These are phyloP conservation scores for Dasyurus viverrinus DNA, from an alignment of 2,113 vertebrate genomes.

Conservation along the genomic window DNA sequence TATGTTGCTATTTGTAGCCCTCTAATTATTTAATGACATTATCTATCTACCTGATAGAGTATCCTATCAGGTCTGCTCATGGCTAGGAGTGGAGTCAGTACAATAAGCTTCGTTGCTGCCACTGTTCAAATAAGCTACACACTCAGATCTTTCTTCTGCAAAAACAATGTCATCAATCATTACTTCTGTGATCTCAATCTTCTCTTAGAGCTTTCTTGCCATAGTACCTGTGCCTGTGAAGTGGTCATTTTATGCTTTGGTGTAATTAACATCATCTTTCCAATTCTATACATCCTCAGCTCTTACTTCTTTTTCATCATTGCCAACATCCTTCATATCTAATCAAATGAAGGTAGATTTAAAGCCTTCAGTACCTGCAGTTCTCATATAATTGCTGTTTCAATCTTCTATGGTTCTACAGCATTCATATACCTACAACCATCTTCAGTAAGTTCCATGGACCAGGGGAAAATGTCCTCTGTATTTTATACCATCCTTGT, in stretches of 20 bases:
- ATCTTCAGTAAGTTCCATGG: neutral
- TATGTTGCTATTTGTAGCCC: slow-evolving; percentile 31
- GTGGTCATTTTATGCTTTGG: neutral
- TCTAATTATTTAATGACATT: neutral
- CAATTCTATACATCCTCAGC: neutral
- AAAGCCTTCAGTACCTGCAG: neutral
- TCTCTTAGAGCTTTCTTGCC: slow-evolving; percentile 27
- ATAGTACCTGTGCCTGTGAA: neutral
- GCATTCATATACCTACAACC: neutral
- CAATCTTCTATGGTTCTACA: neutral
- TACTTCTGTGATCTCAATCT: slow-evolving; percentile 37
- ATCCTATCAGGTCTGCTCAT: neutral
- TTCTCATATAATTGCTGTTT: neutral
- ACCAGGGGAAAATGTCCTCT: slow-evolving; percentile 37
- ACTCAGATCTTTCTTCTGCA: slow-evolving; percentile 5
- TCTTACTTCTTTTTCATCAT: neutral
- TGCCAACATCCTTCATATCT: neutral
- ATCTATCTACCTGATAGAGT: too few species aligned
- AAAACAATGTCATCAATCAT: neutral
- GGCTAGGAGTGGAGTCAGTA: neutral
- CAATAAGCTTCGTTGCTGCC: neutral
- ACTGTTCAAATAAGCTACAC: slow-evolving; percentile 1
- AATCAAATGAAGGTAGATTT: neutral
- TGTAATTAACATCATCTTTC: neutral
- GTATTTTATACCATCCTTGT: slow-evolving; percentile 20